Base-by-base conservation (phyloP, 2,888 invertebrate genomes). In the Julus scandinavius region DNA sequence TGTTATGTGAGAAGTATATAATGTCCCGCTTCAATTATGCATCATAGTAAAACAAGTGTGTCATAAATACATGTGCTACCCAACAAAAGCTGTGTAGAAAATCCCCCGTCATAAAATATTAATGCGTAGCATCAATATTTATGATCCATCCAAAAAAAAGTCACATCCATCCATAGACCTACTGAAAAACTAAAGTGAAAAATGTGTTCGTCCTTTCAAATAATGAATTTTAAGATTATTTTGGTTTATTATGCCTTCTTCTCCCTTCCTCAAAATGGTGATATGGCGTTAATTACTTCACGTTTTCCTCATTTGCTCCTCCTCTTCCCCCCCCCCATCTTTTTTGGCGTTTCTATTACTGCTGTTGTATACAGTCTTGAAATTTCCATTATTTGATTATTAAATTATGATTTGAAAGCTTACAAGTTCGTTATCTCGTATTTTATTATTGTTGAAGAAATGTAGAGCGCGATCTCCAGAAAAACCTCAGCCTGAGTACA, bases 331-430 rank as follows among this genome's bases (percentile, higher is more conserved):
- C n/a, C 29, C 29, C 1, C 29, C 29, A 29, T 29, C 20, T 63
- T 63, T n/a, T 63, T 63, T 63, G 63, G 63, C 63, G 63, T 63
- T 63, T 63, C 63, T 63, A 20, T 63, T 63, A 63, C 63, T 63
- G 63, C 63, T 63, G 63, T 63, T 63, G 63, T 63, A 63, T 20
- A 63, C 63, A 63, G 63, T 63, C 63, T 63, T n/a, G 20, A 63
- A 63, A 63, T 63, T 63, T 63, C 20, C 63, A 63, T 63, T 63
- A n/a, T 63, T 63, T 63, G 63, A 63, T 63, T 63, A 63, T 63
- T 63, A 63, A 63, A 63, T 63, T 63, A 63, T 63, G 63, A 63
- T 63, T 63, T 63, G 63, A 63, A 63, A 63, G 63, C 63, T 63
- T 63, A 63, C 20, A 20, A 17, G 58, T 17, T 58, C 13, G 58